A percentile compares a stretch with the other conserved stretches of the same genome.
Conservation (phyloP, 1,140 invertebrate genomes). For the Oncopodura yosiiana region DNA sequence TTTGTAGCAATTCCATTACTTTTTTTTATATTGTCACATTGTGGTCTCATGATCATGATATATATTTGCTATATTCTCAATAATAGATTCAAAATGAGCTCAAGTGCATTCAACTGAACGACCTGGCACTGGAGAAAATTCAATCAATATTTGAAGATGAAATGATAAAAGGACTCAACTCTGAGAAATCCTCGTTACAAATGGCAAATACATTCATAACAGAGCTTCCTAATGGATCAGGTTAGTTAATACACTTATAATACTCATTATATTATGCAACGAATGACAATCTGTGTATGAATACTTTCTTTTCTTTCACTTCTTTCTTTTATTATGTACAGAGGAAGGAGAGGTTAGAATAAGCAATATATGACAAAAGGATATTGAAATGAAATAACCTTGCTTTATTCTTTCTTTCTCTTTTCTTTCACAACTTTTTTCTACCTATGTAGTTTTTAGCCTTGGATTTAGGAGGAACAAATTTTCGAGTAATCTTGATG, state of each 20-base stretch:
- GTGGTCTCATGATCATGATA: too few species aligned
- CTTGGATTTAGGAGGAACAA: slow-evolving; percentile 68
- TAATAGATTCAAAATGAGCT: slow-evolving; percentile 43
- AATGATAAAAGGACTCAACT: slow-evolving; percentile 49
- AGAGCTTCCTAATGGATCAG: slow-evolving; percentile 51
- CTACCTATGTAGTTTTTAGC: too few species aligned
- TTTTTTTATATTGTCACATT: too few species aligned
- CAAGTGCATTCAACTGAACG: slow-evolving; percentile 40
- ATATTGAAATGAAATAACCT: too few species aligned
- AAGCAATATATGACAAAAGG: too few species aligned
- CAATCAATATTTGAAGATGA: slow-evolving; percentile 47
- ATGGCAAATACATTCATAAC: slow-evolving; percentile 60
- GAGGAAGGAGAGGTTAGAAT: slow-evolving; percentile 32
- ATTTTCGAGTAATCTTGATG: slow-evolving; percentile 63
- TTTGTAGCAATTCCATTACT: too few species aligned
- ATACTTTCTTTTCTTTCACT: neutral
- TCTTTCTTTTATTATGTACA: neutral
- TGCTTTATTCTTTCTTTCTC: too few species aligned
- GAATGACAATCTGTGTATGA: neutral
- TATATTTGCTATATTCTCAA: too few species aligned
- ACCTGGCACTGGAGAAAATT: slow-evolving; percentile 41
- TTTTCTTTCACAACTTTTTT: too few species aligned
- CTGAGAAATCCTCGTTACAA: slow-evolving; percentile 47
- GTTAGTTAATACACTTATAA: slow-evolving; percentile 37
- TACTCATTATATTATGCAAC: neutral